These are phyloP conservation scores for Lasaia peninsularis DNA, from an alignment of 1,140 invertebrate genomes.

Conservation along the genomic window DNA sequence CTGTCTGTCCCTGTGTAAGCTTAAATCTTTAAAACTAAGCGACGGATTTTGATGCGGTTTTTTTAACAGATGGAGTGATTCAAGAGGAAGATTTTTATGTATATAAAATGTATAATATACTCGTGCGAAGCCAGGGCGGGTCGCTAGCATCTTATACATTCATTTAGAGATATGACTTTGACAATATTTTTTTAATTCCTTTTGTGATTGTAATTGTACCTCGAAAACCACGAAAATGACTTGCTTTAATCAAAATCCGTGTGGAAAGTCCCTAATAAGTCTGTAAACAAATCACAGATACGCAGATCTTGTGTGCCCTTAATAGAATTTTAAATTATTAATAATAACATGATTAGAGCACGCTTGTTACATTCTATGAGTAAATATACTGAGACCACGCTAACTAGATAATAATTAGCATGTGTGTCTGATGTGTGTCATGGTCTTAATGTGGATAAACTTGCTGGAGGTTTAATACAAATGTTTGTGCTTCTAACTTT, in stretches of 20 bases:
- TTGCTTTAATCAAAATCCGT: background rate
- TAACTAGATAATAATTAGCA: slow-evolving; percentile 5
- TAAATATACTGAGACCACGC: slow-evolving; percentile 1
- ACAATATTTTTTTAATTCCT: too few species aligned
- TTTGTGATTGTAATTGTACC: too few species aligned
- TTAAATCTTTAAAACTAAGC: too few species aligned
- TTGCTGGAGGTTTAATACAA: background rate
- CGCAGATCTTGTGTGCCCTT: background rate
- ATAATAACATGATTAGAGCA: slow-evolving; percentile 4
- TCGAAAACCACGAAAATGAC: too few species aligned
- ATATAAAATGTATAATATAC: too few species aligned
- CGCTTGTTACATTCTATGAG: background rate
- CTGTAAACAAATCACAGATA: background rate
- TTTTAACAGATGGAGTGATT: too few species aligned
- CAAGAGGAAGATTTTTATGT: too few species aligned
- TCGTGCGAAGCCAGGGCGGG: too few species aligned
- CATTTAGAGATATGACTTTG: too few species aligned
- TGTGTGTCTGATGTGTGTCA: background rate
- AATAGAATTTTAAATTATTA: slow-evolving; percentile 10
- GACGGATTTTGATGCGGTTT: too few species aligned
- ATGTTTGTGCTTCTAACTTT: background rate
- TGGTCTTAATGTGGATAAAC: background rate
- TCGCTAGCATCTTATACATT: too few species aligned
- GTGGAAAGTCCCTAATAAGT: background rate
- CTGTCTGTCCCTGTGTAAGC: too few species aligned